Evolutionary conservation across 2,888 invertebrate genomes (phyloP).

Genomic region (Meteorus cinctellus): DNA sequence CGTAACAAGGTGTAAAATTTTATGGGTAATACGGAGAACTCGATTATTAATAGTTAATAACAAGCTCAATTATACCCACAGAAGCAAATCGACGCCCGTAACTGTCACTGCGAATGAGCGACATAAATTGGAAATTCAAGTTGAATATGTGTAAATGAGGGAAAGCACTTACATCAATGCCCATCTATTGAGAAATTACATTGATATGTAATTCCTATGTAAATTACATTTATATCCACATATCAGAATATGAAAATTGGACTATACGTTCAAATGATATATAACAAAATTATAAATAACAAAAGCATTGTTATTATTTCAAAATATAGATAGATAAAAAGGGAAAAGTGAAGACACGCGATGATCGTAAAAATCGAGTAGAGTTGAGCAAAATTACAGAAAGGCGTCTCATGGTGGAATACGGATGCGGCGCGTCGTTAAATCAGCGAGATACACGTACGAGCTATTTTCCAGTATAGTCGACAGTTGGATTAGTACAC

Average conservation of each 20-base stretch:
- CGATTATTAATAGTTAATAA: conserved; percentile 72
- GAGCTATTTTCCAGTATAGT: conserved; percentile 1
- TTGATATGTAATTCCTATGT: neutral
- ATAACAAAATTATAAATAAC: no score
- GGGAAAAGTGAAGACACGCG: conserved; percentile 36
- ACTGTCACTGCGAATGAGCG: neutral
- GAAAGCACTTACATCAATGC: neutral
- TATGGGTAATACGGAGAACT: conserved; percentile 68
- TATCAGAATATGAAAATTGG: neutral
- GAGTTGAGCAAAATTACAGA: conserved; percentile 53
- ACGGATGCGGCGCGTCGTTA: conserved; percentile 18
- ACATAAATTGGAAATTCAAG: neutral
- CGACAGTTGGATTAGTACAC: conserved; percentile 44
- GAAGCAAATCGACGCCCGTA: neutral
- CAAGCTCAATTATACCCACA: conserved; percentile 67
- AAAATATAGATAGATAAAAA: neutral
- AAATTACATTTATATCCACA: neutral
- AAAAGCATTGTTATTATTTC: no score
- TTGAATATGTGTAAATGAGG: neutral
- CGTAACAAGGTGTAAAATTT: conserved; percentile 67
- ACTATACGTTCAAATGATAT: neutral
- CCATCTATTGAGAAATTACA: neutral
- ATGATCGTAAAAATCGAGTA: conserved; percentile 43
- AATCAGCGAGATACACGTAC: conserved; percentile 22
- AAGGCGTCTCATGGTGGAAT: conserved; percentile 42